Evolutionary conservation across 2,888 invertebrate genomes (phyloP), one percentile per base, ranked within the genome.

Genomic region (Hoplodrina blanda): DNA sequence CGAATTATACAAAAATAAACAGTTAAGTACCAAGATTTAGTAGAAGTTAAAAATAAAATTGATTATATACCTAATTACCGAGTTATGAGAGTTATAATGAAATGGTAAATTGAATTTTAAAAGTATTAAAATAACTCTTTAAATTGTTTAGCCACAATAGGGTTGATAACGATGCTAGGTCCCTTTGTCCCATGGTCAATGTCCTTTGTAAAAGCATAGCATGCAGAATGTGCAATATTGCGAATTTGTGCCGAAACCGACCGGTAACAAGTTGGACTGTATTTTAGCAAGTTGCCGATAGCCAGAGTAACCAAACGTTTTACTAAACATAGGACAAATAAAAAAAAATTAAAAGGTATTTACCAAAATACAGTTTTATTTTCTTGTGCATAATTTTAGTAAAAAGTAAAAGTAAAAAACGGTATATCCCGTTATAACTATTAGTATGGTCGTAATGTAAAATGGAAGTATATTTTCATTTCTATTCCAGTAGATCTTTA

Each of bases 261-360:
- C 94, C 93, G 91, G 94, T 95, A 94, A 93, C 94, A 94, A 95
- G 92, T 95, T 95, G 90, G 88, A 85, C 93, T 92, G 92, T 94
- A 93, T 95, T 95, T 94, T 90, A 94, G 91, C 90, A 93, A 95
- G 93, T 95, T 94, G 88, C 90, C 92, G 90, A 94, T 93, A 88
- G 88, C 84, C 80, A 76, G 17, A 82, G 85, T 87, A 64, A 75
- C 92, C 85, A 90, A n/a, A 30, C 7, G 55, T 73, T 63, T n/a
- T 0, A 13, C 0, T 25, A 25, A 62, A 53, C 20, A 2, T 7
- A 0, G 68, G 72, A 69, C 50, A 54, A 55, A n/a, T 59, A 11
- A 41, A 41, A 41, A 13, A 41, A 11, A 37, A 10, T 41, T 41
- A 41, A 41, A 41, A 11, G 0, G 33, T 44, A 11, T 17, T 50